Percentiles rank a stretch among this genome's conserved stretches.
phyloP scores from a whole-genome alignment of 2,888 invertebrate species.

The Scaptomyza cyrtandrae region DNA sequence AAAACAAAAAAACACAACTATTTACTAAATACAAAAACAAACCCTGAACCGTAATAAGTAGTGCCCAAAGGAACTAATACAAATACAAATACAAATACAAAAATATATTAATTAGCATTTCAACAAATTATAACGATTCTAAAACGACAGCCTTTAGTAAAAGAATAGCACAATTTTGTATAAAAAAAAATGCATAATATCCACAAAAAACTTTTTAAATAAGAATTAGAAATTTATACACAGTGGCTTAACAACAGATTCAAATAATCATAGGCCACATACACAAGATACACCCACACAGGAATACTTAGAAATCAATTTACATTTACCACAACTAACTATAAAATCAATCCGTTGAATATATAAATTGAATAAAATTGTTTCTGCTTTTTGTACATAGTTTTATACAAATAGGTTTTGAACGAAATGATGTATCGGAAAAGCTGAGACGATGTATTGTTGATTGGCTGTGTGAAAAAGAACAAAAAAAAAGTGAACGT shows the following conservation, averaged over 20 bases:
- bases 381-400: slow-evolving; percentile 34
- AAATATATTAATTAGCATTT: slow-evolving; percentile 69
- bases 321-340: slow-evolving; percentile 22
- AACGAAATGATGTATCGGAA: slow-evolving; percentile 26
- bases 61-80: slow-evolving; percentile 69
- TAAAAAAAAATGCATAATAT: slow-evolving; percentile 39
- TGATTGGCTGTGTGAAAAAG: slow-evolving; percentile 72
- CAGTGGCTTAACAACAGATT: slow-evolving; percentile 20
- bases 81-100: slow-evolving; percentile 41
- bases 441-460: slow-evolving; percentile 45
- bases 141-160: slow-evolving; percentile 68
- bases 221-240: slow-evolving; percentile 29
- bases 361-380: slow-evolving; percentile 7
- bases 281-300: slow-evolving; percentile 24
- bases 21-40: slow-evolving; percentile 63
- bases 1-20: slow-evolving; percentile 57
- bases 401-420: slow-evolving; percentile 21
- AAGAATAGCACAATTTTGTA: slow-evolving; percentile 72
- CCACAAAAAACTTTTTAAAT: slow-evolving; percentile 33
- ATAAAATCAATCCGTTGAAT: slow-evolving; percentile 6
- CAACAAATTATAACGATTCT: slow-evolving; percentile 68
- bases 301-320: slow-evolving; percentile 9
- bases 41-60: slow-evolving; percentile 78
- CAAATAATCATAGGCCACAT: slow-evolving; percentile 6
- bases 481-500: slow-evolving; percentile 24